Evolutionary conservation across 2,888 invertebrate genomes (phyloP), one percentile per base, ranked within the genome.

Genomic region (Drosophila suboccidentalis): DNA sequence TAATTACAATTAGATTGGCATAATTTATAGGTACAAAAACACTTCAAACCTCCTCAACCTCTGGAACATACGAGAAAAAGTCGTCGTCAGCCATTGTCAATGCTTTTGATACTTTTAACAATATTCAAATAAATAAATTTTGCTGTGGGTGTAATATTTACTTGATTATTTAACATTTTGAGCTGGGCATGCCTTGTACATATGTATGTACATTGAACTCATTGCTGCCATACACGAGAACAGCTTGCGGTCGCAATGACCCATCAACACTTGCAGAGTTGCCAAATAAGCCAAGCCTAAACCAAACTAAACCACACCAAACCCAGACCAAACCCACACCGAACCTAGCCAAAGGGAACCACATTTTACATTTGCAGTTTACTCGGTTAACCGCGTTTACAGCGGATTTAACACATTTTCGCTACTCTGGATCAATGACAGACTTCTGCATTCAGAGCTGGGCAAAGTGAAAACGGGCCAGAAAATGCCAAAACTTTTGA

Each of bases 321-420:
- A 26, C 26, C 26, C 26, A 19, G 58, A 55, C 46, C 13, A 47
- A 65, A 26, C 46, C 34, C 39, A 9, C 61, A 39, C 41, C 15
- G 15, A 62, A 44, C 49, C 65, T 36, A 64, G 65, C 68, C 72
- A 44, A 80, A 70, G 63, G 61, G 64, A 69, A 74, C 83, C 86
- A 53, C 86, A 86, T 78, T 82, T 83, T 67, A 81, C 74, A 83
- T 79, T 83, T 81, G 75, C 77, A 83, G 86, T 81, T 83, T 79
- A 72, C 72, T 80, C 81, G 83, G 86, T 86, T 83, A 83, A 86
- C 83, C 86, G 79, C 80, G 68, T 79, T 83, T 80, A 79, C 73
- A 70, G 83, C 74, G 79, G 81, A 83, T 82, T 83, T 86, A 80
- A 72, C 83, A 76, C 83, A 85, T 78, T 76, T 66, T 57, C 60